Conservation (phyloP, 2,797 vertebrate species). For the Amblyopsis hoosieri region DNA sequence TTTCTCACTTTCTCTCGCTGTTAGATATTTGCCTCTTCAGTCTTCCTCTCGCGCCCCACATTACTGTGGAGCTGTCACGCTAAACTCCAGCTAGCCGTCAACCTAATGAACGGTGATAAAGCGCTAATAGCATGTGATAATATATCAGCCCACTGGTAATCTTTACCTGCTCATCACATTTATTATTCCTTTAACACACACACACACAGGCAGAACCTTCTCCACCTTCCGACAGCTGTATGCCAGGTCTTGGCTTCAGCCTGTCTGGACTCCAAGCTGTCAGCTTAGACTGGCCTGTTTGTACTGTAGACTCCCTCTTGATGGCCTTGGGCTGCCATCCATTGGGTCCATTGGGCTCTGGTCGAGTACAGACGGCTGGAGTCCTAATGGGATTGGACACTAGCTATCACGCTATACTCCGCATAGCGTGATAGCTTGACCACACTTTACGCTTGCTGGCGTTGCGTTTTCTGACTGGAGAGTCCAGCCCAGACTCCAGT, state of each 20-base stretch:
- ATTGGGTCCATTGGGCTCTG: slow-evolving; percentile 19
- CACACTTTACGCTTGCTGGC: neutral
- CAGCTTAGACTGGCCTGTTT: slow-evolving; percentile 10
- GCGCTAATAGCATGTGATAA: slow-evolving; percentile 75
- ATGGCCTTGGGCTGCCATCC: slow-evolving; percentile 43
- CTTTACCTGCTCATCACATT: slow-evolving; percentile 64
- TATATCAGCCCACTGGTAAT: slow-evolving; percentile 71
- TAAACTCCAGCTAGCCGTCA: slow-evolving; percentile 52
- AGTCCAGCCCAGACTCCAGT: neutral
- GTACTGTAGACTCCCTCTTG: slow-evolving; percentile 31
- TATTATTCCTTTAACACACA: slow-evolving; percentile 20
- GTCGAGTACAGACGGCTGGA: slow-evolving; percentile 28
- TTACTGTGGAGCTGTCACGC: slow-evolving; percentile 45
- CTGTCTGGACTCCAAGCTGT: slow-evolving; percentile 55
- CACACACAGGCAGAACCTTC: slow-evolving; percentile 13
- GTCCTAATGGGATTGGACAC: slow-evolving; percentile 62
- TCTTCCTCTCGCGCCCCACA: slow-evolving; percentile 26
- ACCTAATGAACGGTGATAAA: slow-evolving; percentile 74
- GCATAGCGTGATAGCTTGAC: slow-evolving; percentile 16
- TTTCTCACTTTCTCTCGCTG: neutral
- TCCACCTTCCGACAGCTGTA: slow-evolving; percentile 29
- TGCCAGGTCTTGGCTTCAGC: slow-evolving; percentile 58
- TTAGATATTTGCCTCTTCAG: slow-evolving; percentile 1
- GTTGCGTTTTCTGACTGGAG: slow-evolving; percentile 3
- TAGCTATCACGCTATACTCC: neutral